Evolutionary conservation across 2,113 vertebrate genomes (phyloP), one percentile per base, ranked within the genome.

Genomic region (Brachypodius melanocephalos): DNA sequence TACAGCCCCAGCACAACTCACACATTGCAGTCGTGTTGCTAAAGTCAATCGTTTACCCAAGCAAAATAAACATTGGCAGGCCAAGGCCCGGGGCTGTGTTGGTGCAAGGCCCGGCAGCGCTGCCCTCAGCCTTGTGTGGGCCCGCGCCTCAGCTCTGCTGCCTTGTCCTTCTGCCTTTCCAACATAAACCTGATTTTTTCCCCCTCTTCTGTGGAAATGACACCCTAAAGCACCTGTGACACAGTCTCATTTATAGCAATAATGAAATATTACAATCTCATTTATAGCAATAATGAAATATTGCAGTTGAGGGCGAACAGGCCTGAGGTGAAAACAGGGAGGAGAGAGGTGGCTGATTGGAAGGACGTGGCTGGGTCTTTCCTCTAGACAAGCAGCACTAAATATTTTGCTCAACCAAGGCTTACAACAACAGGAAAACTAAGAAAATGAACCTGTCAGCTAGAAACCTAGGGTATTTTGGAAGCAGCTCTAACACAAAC

Each of bases 31-130:
- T 83, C 85, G 0, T 95, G 94, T 93, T 73, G 85, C 89, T 89
- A 93, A 96, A 97, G 92, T 86, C 81, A 94, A 94, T 88, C 52
- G 17, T 97, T 96, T 96, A 96, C 72, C 61, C 93, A 96, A 90
- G 93, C 82, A 96, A 93, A 93, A 57, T 4, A 97, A 97, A 97
- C 90, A 97, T 78, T 95, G 94, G 95, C 95, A 95, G 67, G 19
- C 19, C 72, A 73, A 65, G 52, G 68, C 14, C 1, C 0, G 2
- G 73, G 38, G 6, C 54, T 5, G 32, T 3, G 17, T 3, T 4
- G 8, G 45, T 43, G 48, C 75, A 36, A 72, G 63, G 20, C 52
- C 40, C 0, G 0, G 31, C 0, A 0, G 15, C 8, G 40, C 76
- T 63, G 73, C 65, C 38, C 52, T 63, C 24, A 5, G 25, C 32